Conservation (phyloP, 2,797 vertebrate genomes). For the Agapornis canus region DNA sequence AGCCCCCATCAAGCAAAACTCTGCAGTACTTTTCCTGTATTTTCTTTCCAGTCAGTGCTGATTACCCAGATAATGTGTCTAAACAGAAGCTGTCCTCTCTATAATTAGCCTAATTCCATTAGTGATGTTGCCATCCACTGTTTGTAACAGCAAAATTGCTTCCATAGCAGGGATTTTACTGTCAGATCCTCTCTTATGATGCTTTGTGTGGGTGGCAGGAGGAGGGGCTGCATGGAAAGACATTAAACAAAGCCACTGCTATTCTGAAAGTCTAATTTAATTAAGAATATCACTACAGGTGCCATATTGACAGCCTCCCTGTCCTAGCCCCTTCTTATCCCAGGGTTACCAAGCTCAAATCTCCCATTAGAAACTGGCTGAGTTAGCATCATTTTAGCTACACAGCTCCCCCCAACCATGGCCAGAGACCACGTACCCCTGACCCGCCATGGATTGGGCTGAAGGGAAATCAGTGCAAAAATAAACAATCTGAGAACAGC, state of each 20-base stretch:
- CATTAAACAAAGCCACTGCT: constrained; percentile 71
- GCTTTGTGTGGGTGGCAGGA: constrained; percentile 70
- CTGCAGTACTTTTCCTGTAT: constrained; percentile 61
- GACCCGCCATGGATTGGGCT: neutral
- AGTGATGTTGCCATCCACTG: constrained; percentile 77
- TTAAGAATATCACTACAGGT: constrained; percentile 69
- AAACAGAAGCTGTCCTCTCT: constrained; percentile 78
- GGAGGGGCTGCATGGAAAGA: constrained; percentile 61
- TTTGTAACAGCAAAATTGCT: constrained; percentile 74
- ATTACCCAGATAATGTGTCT: constrained; percentile 77
- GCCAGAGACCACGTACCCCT: neutral
- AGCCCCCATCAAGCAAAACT: constrained; percentile 56
- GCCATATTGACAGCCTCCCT: constrained; percentile 48
- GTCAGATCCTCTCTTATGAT: constrained; percentile 62
- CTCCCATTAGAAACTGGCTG: constrained; percentile 12
- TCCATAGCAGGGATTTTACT: constrained; percentile 64
- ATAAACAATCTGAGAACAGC: constrained; percentile 41
- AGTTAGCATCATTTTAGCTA: constrained; percentile 30
- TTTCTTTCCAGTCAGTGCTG: constrained; percentile 74
- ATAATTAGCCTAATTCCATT: constrained; percentile 79
- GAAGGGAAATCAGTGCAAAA: constrained; percentile 32
- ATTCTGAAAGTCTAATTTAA: constrained; percentile 74
- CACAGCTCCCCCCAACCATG: neutral
- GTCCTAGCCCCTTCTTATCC: constrained; percentile 33
- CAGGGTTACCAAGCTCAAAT: neutral